phyloP scores from a whole-genome alignment of 2,113 vertebrate genomes.

The Tympanuchus pallidicinctus region DNA sequence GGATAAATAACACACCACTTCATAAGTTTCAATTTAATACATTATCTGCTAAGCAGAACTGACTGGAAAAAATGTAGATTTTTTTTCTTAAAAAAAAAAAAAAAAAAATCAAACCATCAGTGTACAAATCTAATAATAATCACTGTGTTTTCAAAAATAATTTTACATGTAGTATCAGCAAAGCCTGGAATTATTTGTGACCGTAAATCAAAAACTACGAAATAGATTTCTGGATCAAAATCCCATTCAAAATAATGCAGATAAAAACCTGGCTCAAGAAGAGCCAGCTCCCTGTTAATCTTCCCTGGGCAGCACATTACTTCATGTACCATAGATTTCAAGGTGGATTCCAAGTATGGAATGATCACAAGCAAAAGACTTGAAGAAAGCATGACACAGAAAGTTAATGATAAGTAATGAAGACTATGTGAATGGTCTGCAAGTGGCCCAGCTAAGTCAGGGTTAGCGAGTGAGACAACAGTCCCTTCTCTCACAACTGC shows the following conservation, averaged over 20 bases:
- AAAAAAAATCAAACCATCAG: not conserved
- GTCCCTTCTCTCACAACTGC: conserved; percentile 42
- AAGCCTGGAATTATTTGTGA: not conserved
- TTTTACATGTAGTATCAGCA: not conserved
- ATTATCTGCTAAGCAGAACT: not conserved
- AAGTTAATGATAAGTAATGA: conserved; percentile 42
- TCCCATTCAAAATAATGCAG: not conserved
- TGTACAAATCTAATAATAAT: not conserved
- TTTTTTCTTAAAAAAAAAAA: not conserved
- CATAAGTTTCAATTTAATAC: not conserved
- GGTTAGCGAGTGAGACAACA: conserved; percentile 53
- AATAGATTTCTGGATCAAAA: not conserved
- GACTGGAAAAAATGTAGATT: not conserved
- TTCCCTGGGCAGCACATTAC: not conserved
- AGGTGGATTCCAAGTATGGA: not conserved
- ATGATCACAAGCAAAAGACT: not conserved
- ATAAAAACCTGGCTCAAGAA: not conserved
- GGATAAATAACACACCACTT: not conserved
- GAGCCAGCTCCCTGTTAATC: not conserved
- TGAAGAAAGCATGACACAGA: not conserved
- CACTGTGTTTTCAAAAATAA: not conserved
- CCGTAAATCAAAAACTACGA: not conserved
- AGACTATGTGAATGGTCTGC: conserved; percentile 19
- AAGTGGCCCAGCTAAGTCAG: conserved; percentile 13
- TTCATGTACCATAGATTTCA: not conserved